Evolutionary conservation across 2,888 invertebrate species (phyloP).

Genomic region (Tenthredo distinguenda): DNA sequence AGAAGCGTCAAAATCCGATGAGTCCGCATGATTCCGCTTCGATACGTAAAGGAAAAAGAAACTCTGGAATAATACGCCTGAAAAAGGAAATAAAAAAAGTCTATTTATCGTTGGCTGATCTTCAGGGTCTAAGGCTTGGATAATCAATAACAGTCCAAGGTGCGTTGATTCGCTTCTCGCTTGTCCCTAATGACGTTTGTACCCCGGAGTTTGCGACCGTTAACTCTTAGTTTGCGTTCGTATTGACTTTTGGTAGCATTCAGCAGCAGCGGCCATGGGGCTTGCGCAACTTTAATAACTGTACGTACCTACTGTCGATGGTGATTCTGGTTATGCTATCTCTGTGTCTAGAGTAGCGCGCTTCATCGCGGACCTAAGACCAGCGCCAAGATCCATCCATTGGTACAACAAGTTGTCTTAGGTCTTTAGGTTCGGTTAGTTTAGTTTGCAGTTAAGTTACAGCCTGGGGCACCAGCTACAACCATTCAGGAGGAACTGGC

Average conservation of each 20-base stretch:
- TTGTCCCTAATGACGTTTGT: neutral
- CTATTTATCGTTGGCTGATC: neutral
- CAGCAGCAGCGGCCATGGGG: neutral
- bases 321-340: neutral
- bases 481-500: conserved; percentile 13
- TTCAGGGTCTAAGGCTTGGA: neutral
- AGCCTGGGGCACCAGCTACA: neutral
- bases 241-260: conserved; percentile 52
- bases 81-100: neutral
- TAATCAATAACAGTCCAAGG: conserved; percentile 10
- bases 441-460: conserved; percentile 28
- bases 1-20: neutral
- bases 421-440: neutral
- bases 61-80: neutral
- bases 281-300: conserved; percentile 54
- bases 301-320: conserved; percentile 21
- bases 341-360: neutral
- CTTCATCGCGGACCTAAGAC: neutral
- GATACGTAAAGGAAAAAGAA: too few relatives aligned
- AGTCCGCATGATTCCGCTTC: neutral
- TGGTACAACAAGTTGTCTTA: conserved; percentile 27
- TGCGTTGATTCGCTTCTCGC: neutral
- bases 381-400: neutral
- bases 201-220: conserved; percentile 42
- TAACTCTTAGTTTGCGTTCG: conserved; percentile 23